Evolutionary conservation across 64 coral and sea anemone genomes (phyloP).

Genomic region (Cladopsammia gracilis): DNA sequence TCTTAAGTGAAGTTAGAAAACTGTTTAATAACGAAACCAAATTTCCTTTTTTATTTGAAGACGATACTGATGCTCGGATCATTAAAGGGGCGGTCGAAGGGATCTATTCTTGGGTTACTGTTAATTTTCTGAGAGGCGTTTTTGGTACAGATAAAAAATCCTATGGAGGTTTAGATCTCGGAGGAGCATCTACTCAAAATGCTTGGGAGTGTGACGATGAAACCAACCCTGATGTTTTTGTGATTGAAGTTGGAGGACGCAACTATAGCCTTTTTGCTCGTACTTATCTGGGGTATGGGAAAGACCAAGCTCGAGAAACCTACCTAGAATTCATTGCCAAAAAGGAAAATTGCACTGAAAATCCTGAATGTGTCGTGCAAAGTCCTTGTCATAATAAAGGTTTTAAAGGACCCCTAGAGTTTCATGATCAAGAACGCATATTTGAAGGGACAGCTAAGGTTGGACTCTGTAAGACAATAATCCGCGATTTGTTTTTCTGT

Average conservation of each 20-base stretch:
- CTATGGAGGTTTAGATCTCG: conserved; percentile 46
- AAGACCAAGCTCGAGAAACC: conserved; percentile 22
- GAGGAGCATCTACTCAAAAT: conserved; percentile 51
- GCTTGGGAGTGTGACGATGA: background rate
- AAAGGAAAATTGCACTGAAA: background rate
- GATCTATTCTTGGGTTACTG: conserved; percentile 53
- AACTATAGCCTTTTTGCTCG: conserved; percentile 17
- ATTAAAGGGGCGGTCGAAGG: conserved; percentile 30
- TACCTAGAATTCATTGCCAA: conserved; percentile 4
- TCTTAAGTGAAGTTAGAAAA: conserved; percentile 20
- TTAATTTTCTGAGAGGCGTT: conserved; percentile 42
- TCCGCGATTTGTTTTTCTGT: conserved; percentile 33
- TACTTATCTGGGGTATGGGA: conserved; percentile 47
- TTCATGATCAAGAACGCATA: conserved; percentile 1
- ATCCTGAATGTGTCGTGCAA: background rate
- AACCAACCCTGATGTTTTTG: background rate
- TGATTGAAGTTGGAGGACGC: background rate
- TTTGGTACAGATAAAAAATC: background rate
- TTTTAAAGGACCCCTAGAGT: conserved; percentile 4
- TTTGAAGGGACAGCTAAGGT: conserved; percentile 1
- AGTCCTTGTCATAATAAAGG: conserved; percentile 59
- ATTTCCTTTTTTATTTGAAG: conserved; percentile 20
- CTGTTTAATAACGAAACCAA: background rate
- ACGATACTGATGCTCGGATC: background rate
- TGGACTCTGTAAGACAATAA: background rate